phyloP scores from a whole-genome alignment of 1,140 invertebrate species.

The Plectrocnemia conspersa region DNA sequence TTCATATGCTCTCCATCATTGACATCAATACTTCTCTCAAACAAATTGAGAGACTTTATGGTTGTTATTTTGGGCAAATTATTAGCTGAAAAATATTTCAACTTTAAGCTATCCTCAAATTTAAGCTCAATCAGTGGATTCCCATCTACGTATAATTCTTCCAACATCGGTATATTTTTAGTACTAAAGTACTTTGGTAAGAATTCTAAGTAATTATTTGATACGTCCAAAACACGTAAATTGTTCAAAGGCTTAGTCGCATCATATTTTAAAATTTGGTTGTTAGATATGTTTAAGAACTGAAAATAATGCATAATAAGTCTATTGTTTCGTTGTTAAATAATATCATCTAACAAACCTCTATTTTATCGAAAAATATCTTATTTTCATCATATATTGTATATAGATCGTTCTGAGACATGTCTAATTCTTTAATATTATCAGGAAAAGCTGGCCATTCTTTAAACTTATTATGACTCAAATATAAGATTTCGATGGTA shows the following conservation, averaged over 20 bases:
- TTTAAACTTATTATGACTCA: conserved; percentile 44
- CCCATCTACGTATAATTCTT: conserved; percentile 44
- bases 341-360: conserved; percentile 37
- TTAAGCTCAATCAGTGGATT: conserved; percentile 45
- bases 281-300: conserved; percentile 46
- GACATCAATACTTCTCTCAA: conserved; percentile 37
- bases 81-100: conserved; percentile 45
- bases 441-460: conserved; percentile 45
- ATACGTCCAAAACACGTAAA: conserved; percentile 44
- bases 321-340: neutral
- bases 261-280: conserved; percentile 43
- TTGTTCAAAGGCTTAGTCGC: conserved; percentile 41
- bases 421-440: conserved; percentile 45
- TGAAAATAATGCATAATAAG: conserved; percentile 33
- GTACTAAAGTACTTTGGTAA: conserved; percentile 43
- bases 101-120: conserved; percentile 45
- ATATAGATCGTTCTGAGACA: conserved; percentile 45
- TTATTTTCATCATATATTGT: conserved; percentile 41
- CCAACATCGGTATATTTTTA: conserved; percentile 43
- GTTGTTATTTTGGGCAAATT: conserved; percentile 40
- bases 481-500: conserved; percentile 40
- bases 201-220: conserved; percentile 43
- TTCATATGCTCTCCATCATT: conserved; percentile 30
- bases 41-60: conserved; percentile 45
- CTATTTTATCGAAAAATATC: conserved; percentile 43